Evolutionary conservation across 2,113 vertebrate species (phyloP), one percentile per base, ranked within the genome.

Genomic region (Corythornis vintsioides): DNA sequence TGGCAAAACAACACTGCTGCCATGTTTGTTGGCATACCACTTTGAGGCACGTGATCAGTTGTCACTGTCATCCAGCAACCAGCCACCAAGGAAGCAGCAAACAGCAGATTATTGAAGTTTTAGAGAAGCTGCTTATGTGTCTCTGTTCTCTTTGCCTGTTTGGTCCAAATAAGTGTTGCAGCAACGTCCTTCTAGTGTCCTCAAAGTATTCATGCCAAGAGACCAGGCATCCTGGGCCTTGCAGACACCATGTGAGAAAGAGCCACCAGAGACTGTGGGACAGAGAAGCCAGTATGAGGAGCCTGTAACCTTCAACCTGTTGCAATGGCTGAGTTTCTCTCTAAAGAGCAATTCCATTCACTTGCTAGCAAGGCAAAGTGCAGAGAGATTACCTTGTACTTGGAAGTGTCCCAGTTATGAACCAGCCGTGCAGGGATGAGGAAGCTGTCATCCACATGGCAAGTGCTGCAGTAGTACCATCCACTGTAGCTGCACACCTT

Each of bases 401-500:
- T 98, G 52, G 97, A 98, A 90, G 98, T 99, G 96, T 99, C 99
- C 99, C 99, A 99, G 97, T 99, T 99, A 97, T 99, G 99, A 94
- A 99, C 97, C 42, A 99, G 97, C 21, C 99, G 98, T 15, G 99
- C 99, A 11, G 99, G 99, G 96, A 99, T 99, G 83, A 99, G 98
- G 94, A 99, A 99, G 87, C 83, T 98, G 98, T 99, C 99, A 69
- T 99, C 99, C 95, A 98, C 98, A 0, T 99, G 99, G 97, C 99
- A 99, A 90, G 93, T 97, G 92, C 98, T 97, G 96, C 99, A 99
- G 97, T 99, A 99, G 92, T 99, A 99, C 99, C 99, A 99, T 70
- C 99, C 99, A n/a, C 99, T 99, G 96, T 99, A 99, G 96, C 95
- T 98, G 95, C 99, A 99, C 21, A 99, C 99, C 92, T 99, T 99